Percentiles rank a stretch among this genome's conserved stretches.
Conservation (phyloP, 2,797 vertebrate species). For the Loriculus beryllinus region DNA sequence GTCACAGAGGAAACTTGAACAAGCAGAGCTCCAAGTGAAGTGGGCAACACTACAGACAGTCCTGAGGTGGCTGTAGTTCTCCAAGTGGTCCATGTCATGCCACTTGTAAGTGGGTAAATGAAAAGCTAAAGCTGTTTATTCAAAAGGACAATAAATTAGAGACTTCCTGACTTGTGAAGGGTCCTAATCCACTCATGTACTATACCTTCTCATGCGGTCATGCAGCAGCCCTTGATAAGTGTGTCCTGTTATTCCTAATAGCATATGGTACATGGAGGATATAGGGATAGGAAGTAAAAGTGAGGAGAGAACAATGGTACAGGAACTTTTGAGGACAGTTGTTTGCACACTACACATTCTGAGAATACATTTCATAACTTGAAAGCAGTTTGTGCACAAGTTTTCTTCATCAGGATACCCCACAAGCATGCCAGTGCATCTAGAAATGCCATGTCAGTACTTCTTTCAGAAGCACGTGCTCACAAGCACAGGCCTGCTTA, state of each 20-base stretch:
- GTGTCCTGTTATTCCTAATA: neutral
- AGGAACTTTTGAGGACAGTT: neutral
- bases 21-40: neutral
- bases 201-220: neutral
- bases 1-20: neutral
- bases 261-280: fast-evolving
- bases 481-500: neutral
- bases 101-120: neutral
- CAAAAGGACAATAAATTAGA: neutral
- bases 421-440: neutral
- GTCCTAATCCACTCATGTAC: neutral
- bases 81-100: neutral
- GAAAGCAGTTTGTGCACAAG: neutral
- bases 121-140: constrained; percentile 15
- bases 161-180: constrained; percentile 6
- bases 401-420: neutral
- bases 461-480: neutral
- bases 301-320: neutral
- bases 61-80: neutral
- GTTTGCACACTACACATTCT: neutral
- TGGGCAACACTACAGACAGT: neutral
- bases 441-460: neutral
- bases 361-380: neutral
- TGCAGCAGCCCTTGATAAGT: neutral
- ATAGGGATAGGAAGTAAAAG: neutral